These are phyloP conservation scores for Calliphora vicina DNA, from an alignment of 1,140 invertebrate genomes.

Conservation along the genomic window DNA sequence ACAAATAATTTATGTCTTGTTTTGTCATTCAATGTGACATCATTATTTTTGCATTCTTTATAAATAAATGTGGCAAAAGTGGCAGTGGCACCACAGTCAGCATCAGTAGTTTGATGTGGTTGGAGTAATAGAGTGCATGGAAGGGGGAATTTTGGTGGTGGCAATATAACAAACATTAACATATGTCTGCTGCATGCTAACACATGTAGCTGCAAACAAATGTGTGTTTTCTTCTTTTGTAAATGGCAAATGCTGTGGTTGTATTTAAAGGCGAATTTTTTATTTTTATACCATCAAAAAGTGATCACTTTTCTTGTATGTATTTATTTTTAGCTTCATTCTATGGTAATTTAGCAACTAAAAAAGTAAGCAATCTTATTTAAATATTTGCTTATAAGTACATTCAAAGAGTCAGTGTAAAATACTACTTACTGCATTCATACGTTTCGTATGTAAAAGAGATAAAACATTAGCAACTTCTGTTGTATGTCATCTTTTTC, in stretches of 20 bases:
- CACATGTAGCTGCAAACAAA: too few relatives aligned
- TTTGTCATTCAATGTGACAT: conserved; percentile 26
- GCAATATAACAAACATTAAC: conserved; percentile 1
- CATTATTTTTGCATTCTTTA: conserved; percentile 32
- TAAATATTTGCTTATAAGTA: too few relatives aligned
- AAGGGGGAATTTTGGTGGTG: not conserved
- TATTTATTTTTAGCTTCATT: not conserved
- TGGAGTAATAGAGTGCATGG: too few relatives aligned
- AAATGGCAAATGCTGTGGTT: not conserved
- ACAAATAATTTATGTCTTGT: conserved; percentile 10
- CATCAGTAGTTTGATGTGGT: not conserved
- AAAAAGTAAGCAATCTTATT: not conserved
- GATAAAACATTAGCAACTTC: conserved; percentile 15
- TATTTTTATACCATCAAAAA: conserved; percentile 1
- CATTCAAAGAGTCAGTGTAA: too few relatives aligned
- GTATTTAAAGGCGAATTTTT: too few relatives aligned
- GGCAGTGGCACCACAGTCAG: not conserved
- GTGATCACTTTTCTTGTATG: not conserved
- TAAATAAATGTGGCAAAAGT: not conserved
- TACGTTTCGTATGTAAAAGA: not conserved
- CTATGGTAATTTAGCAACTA: not conserved
- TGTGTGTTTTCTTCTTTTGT: not conserved
- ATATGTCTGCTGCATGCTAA: not conserved
- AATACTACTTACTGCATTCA: too few relatives aligned
- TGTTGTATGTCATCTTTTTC: not conserved